Conservation (phyloP, 2,888 invertebrate genomes). For the Trachelus stipa region DNA sequence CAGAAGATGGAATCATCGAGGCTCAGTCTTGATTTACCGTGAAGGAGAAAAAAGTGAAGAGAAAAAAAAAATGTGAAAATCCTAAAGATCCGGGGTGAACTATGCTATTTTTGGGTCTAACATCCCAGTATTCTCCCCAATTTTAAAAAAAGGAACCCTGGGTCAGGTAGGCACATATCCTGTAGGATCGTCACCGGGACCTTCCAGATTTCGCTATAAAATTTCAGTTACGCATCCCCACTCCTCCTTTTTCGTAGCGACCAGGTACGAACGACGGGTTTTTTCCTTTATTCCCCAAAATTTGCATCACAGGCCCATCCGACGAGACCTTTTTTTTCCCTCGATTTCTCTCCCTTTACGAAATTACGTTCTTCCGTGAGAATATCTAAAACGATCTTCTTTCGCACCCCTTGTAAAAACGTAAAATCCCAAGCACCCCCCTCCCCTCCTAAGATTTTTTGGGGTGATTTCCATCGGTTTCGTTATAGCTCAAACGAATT, state of each 20-base stretch:
- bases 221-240: constrained; percentile 48
- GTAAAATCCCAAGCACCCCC: neutral
- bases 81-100: constrained; percentile 33
- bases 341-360: neutral
- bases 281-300: constrained; percentile 33
- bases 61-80: constrained; percentile 41
- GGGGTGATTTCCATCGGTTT: constrained; percentile 46
- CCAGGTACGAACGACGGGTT: constrained; percentile 13
- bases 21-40: neutral
- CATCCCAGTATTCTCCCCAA: constrained; percentile 38
- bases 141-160: constrained; percentile 47
- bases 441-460: constrained; percentile 35
- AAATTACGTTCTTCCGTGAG: constrained; percentile 36
- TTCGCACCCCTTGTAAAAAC: constrained; percentile 24
- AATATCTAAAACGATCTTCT: constrained; percentile 29
- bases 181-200: constrained; percentile 22
- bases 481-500: constrained; percentile 12
- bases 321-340: constrained; percentile 20
- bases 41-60: constrained; percentile 14
- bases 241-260: neutral
- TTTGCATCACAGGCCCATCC: constrained; percentile 51
- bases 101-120: constrained; percentile 27
- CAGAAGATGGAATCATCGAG: neutral
- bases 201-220: constrained; percentile 53
- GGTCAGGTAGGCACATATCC: constrained; percentile 55